Base-by-base conservation (phyloP, 2,888 invertebrate genomes). In the Caenorhabditis sp. region DNA sequence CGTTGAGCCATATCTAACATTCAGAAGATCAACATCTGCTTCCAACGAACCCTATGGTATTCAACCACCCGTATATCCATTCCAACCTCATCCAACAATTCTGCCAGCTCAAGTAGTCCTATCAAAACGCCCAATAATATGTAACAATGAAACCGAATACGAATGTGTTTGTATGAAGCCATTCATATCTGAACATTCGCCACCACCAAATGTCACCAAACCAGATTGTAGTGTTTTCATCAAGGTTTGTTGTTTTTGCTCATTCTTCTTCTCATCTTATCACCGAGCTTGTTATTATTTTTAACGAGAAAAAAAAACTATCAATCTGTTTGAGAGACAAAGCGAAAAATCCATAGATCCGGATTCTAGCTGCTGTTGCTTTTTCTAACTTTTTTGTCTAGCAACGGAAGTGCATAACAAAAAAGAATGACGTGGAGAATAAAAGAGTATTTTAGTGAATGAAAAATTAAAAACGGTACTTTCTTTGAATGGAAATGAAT, bases 101-200 rank as follows among this genome's bases (percentile, higher is more conserved):
- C 36, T 38, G 1, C 61, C 65, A 1, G 66, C 62, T 49, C 53
- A 63, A 21, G 14, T 63, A 12, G 66, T 67, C 23, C 69, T 60
- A 25, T 69, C 70, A 27, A 65, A 77, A 53, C 71, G 69, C 3
- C 63, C 76, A 10, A 68, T 80, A 23, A 59, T 87, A 8, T 87
- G 87, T 77, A 87, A 87, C 77, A 77, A 80, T 23, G 83, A 76
- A 20, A 84, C 82, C 49, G 80, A 81, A 27, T 78, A 80, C 70
- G 82, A 83, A 52, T 87, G 87, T 69, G 76, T 87, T 49, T 87
- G 87, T 60, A 74, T 67, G 64, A 38, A 49, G 25, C 77, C 71
- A 38, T 72, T 49, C 61, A 38, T 64, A n/a, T 71, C 71, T 1
- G 56, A 63, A n/a, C 63, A 60, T 52, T 60, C 67, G 0, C 25